Evolutionary conservation across 2,888 invertebrate genomes (phyloP).

Genomic region (Linyphia triangularis): DNA sequence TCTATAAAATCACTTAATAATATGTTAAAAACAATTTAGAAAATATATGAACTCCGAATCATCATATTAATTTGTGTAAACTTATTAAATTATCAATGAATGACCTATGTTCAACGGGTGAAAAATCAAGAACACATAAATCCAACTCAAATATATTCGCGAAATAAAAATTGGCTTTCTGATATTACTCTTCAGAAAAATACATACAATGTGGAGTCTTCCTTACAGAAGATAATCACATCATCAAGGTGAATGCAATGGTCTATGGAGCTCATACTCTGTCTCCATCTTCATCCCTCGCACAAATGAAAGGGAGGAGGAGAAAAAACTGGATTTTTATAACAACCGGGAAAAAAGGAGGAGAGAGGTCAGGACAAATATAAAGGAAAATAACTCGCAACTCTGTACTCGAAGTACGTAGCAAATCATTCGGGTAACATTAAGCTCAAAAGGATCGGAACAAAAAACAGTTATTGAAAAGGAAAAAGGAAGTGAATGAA

Average conservation of each 20-base stretch:
- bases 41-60: no score
- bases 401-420: slow-evolving; percentile 20
- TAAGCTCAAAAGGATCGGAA: slow-evolving; percentile 64
- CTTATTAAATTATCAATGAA: no score
- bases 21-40: no score
- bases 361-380: slow-evolving; percentile 37
- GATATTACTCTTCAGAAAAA: not conserved
- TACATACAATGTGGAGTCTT: not conserved
- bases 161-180: not conserved
- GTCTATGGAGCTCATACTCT: not conserved
- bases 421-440: slow-evolving; percentile 62
- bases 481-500: slow-evolving; percentile 2
- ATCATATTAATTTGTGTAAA: no score
- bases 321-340: slow-evolving; percentile 24
- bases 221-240: slow-evolving; percentile 41
- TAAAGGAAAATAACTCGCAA: slow-evolving; percentile 33
- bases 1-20: no score
- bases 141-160: no score
- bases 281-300: not conserved
- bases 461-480: slow-evolving; percentile 62
- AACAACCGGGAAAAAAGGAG: slow-evolving; percentile 30
- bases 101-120: no score
- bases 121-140: no score
- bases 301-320: slow-evolving; percentile 16
- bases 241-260: slow-evolving; percentile 50